Evolutionary conservation across 2,797 vertebrate species (phyloP).

Genomic region (Parotocinclus haroldoi): DNA sequence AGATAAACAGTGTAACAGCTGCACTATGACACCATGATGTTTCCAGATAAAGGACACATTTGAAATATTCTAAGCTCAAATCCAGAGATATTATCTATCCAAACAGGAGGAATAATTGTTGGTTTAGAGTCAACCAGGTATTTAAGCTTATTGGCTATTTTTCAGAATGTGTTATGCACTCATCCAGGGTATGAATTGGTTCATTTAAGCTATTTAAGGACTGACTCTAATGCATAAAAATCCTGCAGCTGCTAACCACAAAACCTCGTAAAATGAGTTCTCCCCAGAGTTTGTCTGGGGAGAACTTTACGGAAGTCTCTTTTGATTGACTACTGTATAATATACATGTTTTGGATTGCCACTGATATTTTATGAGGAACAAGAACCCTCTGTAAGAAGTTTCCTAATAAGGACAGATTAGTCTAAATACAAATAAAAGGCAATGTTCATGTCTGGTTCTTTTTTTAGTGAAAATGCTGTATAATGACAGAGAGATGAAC

Average conservation of each 20-base stretch:
- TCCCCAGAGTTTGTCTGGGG: slow-evolving; percentile 32
- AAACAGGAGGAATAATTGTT: not conserved
- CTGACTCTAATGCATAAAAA: slow-evolving; percentile 13
- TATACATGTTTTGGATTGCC: too few species aligned
- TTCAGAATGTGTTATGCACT: not conserved
- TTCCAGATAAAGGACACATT: slow-evolving; percentile 6
- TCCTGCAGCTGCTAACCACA: slow-evolving; percentile 21
- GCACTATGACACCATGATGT: slow-evolving; percentile 18
- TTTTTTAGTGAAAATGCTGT: too few species aligned
- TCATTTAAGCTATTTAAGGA: slow-evolving; percentile 14
- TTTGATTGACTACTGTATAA: not conserved
- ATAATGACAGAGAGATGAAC: too few species aligned
- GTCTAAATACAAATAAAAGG: not conserved
- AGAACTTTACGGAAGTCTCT: not conserved
- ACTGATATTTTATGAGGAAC: slow-evolving; percentile 3
- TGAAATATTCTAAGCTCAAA: too few species aligned
- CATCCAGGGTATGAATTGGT: slow-evolving; percentile 1
- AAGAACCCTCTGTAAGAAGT: slow-evolving; percentile 1
- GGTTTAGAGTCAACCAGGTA: not conserved
- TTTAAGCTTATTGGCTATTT: not conserved
- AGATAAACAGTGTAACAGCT: slow-evolving; percentile 47
- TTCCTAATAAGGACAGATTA: slow-evolving; percentile 6
- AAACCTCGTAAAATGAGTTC: slow-evolving; percentile 33
- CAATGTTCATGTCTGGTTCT: not conserved
- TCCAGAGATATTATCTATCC: too few species aligned